Conservation (phyloP, 2,113 vertebrate genomes). For the Sceloporus undulatus region DNA sequence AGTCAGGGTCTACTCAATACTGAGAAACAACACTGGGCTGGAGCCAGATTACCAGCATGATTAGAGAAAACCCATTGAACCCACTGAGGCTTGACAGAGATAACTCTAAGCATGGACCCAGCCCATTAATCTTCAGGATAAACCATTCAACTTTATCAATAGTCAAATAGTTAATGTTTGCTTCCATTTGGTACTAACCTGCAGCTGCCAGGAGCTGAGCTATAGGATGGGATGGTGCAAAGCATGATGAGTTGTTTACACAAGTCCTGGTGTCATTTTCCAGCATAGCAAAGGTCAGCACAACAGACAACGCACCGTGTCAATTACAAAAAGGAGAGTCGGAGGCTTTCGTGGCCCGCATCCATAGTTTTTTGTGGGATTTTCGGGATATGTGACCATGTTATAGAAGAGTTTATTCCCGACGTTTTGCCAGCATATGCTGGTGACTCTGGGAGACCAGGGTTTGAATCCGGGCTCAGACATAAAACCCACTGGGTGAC, state of each 20-base stretch:
- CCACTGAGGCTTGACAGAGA: background rate
- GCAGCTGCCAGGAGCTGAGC: fast-evolving
- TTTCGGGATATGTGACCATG: no score
- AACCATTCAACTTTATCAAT: fast-evolving
- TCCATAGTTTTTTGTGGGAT: no score
- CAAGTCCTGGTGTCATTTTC: background rate
- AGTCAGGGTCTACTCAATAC: no score
- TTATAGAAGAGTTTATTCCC: no score
- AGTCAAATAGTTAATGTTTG: background rate
- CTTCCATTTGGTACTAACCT: fast-evolving
- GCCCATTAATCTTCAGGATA: background rate
- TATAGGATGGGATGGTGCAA: fast-evolving
- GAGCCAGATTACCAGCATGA: background rate
- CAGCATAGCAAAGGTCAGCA: background rate
- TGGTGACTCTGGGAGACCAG: no score
- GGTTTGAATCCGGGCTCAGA: no score
- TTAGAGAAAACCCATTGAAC: background rate
- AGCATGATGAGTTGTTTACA: background rate
- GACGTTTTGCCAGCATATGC: no score
- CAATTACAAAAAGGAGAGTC: background rate
- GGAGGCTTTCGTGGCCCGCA: background rate
- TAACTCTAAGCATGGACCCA: background rate
- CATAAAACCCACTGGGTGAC: no score
- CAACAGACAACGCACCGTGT: background rate
- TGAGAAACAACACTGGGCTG: no score